phyloP scores from a whole-genome alignment of 2,113 vertebrate genomes.

The Melanostigma gelatinosum region DNA sequence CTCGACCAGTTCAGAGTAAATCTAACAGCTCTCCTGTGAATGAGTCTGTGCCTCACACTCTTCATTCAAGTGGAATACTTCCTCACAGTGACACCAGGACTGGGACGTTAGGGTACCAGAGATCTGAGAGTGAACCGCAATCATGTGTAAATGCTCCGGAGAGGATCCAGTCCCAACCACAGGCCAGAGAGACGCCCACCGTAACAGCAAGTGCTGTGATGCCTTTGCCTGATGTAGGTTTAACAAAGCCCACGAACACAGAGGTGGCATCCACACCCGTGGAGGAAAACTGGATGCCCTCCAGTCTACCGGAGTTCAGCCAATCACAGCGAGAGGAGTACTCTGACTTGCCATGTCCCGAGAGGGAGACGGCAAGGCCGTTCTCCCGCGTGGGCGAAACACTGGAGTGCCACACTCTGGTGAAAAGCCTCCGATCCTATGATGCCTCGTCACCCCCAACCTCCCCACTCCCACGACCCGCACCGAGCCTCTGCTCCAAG shows the following conservation, averaged over 20 bases:
- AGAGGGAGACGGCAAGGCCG: constrained; percentile 51
- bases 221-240: constrained; percentile 36
- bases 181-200: constrained; percentile 16
- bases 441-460: constrained; percentile 74
- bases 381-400: constrained; percentile 78
- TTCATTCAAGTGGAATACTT: constrained; percentile 36
- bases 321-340: constrained; percentile 67
- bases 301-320: constrained; percentile 65
- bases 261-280: constrained; percentile 40
- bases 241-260: constrained; percentile 46
- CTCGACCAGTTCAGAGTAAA: constrained; percentile 41
- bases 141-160: constrained; percentile 26
- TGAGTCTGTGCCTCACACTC: constrained; percentile 30
- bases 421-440: constrained; percentile 82
- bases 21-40: constrained; percentile 27
- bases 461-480: constrained; percentile 71
- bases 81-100: constrained; percentile 30
- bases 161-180: constrained; percentile 20
- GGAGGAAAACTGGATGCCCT: constrained; percentile 57
- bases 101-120: constrained; percentile 21
- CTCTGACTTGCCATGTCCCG: constrained; percentile 49
- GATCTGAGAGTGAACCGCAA: constrained; percentile 49
- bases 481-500: constrained; percentile 83
- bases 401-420: constrained; percentile 84
- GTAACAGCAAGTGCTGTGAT: constrained; percentile 14